Conservation (phyloP, 2,113 vertebrate genomes). For the human region DNA sequence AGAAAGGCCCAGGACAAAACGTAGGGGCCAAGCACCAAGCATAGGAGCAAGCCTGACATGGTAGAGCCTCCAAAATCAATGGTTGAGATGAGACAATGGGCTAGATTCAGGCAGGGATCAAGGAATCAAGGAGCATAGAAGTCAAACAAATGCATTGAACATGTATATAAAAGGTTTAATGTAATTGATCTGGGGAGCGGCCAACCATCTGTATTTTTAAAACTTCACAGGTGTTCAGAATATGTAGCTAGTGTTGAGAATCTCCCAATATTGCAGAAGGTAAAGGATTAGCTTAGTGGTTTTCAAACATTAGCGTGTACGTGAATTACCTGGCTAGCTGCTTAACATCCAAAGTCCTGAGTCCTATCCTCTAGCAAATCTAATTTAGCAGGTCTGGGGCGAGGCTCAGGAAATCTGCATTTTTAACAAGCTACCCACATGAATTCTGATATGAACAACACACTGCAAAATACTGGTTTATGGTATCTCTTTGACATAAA, state of each 20-base stretch:
- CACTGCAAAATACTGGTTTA: neutral
- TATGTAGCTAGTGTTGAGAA: neutral
- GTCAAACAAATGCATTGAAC: neutral
- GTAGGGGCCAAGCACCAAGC: neutral
- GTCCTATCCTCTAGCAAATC: neutral
- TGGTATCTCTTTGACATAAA: neutral
- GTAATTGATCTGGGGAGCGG: neutral
- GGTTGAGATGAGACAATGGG: neutral
- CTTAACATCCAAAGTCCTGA: neutral
- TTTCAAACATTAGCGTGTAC: slow-evolving; percentile 19
- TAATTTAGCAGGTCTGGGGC: neutral
- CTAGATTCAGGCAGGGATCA: neutral
- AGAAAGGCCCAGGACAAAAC: neutral
- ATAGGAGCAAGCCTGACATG: neutral
- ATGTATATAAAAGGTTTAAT: neutral
- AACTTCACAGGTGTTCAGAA: neutral
- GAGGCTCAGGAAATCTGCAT: neutral
- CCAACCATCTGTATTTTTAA: neutral
- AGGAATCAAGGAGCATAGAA: neutral
- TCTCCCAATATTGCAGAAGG: neutral
- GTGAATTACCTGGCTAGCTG: neutral
- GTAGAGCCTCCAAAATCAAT: neutral
- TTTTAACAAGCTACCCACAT: neutral
- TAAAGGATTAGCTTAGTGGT: neutral
- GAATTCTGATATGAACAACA: neutral